These are phyloP conservation scores for Platalea minor DNA, from an alignment of 2,797 vertebrate genomes.

Conservation along the genomic window DNA sequence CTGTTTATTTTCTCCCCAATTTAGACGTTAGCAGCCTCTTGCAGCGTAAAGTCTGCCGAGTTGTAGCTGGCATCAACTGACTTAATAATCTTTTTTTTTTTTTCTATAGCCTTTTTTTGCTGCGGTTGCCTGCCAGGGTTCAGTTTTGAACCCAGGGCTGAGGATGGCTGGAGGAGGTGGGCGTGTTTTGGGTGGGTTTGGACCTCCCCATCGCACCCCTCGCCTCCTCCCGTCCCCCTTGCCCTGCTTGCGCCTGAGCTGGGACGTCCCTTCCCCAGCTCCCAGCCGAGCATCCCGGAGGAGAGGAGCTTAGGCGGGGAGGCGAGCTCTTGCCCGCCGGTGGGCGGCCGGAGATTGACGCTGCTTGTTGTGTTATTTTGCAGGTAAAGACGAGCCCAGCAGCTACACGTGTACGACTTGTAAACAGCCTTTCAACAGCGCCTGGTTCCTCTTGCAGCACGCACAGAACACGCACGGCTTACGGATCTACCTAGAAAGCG, in stretches of 20 bases:
- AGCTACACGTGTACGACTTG: constrained; percentile 98
- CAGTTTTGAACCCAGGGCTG: not conserved
- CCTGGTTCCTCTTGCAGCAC: constrained; percentile 98
- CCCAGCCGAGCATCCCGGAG: not conserved
- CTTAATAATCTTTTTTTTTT: not conserved
- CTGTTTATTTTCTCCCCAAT: not conserved
- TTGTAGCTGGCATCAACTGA: not conserved
- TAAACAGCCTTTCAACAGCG: constrained; percentile 98
- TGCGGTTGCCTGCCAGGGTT: not conserved
- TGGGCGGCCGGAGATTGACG: constrained; percentile 66
- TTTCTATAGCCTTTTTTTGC: not conserved
- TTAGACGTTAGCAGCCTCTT: not conserved
- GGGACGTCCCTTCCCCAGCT: not conserved
- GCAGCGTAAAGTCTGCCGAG: not conserved
- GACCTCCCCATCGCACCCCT: not conserved
- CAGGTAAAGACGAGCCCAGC: constrained; percentile 99
- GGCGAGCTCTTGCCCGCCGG: not conserved
- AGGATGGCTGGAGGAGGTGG: not conserved
- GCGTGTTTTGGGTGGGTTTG: not conserved
- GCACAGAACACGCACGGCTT: constrained; percentile 98
- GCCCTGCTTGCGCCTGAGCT: not conserved
- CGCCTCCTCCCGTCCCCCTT: not conserved
- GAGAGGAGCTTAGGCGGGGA: not conserved
- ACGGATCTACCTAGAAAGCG: constrained; percentile 98
- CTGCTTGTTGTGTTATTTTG: constrained; percentile 77